Conservation (phyloP, 2,113 vertebrate species). For the Ardeotis arabs region DNA sequence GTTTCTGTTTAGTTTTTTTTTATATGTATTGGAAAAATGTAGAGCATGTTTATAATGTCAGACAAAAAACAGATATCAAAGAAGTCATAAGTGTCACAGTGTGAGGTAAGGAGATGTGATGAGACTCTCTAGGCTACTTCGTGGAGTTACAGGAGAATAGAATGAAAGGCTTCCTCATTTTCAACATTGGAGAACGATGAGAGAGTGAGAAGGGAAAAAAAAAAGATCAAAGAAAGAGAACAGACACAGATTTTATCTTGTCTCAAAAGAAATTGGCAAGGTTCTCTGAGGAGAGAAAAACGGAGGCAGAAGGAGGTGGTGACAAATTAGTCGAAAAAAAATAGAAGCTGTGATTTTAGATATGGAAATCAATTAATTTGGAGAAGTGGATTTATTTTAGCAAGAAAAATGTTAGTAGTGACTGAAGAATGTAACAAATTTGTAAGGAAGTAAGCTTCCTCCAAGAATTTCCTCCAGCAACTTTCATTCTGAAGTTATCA, state of each 20-base stretch:
- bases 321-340: background rate
- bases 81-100: background rate
- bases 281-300: background rate
- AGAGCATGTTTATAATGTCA: background rate
- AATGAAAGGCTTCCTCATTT: background rate
- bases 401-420: background rate
- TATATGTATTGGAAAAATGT: background rate
- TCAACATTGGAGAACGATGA: background rate
- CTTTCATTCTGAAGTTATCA: background rate
- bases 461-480: background rate
- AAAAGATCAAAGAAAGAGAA: background rate
- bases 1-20: background rate
- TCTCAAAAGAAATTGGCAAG: background rate
- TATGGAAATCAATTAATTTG: conserved; percentile 31
- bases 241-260: background rate
- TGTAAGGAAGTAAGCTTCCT: background rate
- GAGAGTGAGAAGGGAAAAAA: background rate
- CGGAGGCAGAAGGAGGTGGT: background rate
- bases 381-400: conserved; percentile 5
- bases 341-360: conserved; percentile 1
- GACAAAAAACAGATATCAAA: background rate
- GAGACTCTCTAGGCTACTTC: background rate
- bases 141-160: background rate
- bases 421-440: background rate
- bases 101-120: background rate